Conservation (phyloP, 2,113 vertebrate species). For the Mirounga angustirostris region DNA sequence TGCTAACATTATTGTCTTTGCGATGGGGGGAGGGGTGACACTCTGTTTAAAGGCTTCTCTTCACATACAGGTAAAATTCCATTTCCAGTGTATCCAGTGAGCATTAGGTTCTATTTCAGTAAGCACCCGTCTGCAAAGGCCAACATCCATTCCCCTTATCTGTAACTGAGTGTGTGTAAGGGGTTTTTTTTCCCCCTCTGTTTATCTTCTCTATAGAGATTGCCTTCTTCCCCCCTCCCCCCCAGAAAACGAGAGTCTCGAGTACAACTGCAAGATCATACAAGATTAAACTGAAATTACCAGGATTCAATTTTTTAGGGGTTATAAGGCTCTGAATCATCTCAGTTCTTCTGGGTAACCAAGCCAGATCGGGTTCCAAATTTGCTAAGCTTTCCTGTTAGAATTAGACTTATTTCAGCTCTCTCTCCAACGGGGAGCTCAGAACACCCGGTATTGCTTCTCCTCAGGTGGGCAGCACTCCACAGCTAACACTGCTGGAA, state of each 20-base stretch:
- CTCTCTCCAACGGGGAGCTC: not conserved
- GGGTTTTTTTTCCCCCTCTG: not conserved
- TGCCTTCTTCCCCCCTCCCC: not conserved
- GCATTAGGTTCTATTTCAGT: not conserved
- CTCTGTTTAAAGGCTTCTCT: not conserved
- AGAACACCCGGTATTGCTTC: fast-evolving
- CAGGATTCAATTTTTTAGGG: constrained; percentile 45
- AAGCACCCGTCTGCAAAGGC: not conserved
- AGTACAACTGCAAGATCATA: not conserved
- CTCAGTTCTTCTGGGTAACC: constrained; percentile 11
- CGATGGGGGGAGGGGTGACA: not conserved
- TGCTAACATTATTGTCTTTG: not conserved
- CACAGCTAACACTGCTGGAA: not conserved
- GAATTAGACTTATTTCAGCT: not conserved
- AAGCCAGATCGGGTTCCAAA: not conserved
- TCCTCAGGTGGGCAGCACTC: not conserved
- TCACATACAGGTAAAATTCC: not conserved
- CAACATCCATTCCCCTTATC: not conserved
- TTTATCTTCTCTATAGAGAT: not conserved
- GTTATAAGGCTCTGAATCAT: not conserved
- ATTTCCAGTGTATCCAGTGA: not conserved
- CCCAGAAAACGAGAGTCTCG: not conserved
- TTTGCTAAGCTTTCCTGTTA: not conserved
- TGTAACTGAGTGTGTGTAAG: not conserved
- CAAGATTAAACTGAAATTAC: constrained; percentile 32